A percentile compares a stretch with the other conserved stretches of the same genome.
These are phyloP conservation scores for Halcyon badia DNA, from an alignment of 2,797 vertebrate genomes.

Conservation along the genomic window DNA sequence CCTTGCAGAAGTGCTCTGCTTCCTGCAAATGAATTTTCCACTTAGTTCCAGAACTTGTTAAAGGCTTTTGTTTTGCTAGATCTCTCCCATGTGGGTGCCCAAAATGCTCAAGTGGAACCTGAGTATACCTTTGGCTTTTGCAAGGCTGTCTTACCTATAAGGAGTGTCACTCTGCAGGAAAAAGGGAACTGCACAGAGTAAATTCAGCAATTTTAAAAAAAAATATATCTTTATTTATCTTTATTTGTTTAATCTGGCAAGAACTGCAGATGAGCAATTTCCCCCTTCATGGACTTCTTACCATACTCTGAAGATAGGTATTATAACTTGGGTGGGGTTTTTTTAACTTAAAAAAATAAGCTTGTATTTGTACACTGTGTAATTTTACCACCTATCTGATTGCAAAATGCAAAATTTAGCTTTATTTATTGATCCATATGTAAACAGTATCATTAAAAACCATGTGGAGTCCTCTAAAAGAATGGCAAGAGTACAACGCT, in stretches of 20 bases:
- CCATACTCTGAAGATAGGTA: background rate
- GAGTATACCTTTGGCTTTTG: background rate
- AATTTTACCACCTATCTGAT: background rate
- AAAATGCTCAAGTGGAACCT: background rate
- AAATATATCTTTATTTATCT: background rate
- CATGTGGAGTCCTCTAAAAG: conserved; percentile 22
- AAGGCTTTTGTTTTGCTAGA: background rate
- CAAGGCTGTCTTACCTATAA: background rate
- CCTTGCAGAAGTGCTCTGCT: background rate
- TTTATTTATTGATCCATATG: conserved; percentile 8
- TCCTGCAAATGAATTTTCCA: background rate
- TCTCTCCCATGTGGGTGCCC: background rate
- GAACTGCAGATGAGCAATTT: background rate
- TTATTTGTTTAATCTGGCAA: background rate
- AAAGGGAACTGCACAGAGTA: background rate
- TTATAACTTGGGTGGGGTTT: background rate
- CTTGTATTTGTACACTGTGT: background rate
- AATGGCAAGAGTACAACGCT: conserved; percentile 60
- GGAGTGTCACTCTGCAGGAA: background rate
- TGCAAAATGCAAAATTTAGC: background rate
- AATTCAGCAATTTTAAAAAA: background rate
- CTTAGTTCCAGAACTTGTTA: background rate
- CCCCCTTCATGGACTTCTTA: background rate
- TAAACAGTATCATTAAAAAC: conserved; percentile 36
- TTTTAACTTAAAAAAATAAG: background rate